Base-by-base conservation (phyloP, 1,140 invertebrate species). In the Goniozus legneri region DNA sequence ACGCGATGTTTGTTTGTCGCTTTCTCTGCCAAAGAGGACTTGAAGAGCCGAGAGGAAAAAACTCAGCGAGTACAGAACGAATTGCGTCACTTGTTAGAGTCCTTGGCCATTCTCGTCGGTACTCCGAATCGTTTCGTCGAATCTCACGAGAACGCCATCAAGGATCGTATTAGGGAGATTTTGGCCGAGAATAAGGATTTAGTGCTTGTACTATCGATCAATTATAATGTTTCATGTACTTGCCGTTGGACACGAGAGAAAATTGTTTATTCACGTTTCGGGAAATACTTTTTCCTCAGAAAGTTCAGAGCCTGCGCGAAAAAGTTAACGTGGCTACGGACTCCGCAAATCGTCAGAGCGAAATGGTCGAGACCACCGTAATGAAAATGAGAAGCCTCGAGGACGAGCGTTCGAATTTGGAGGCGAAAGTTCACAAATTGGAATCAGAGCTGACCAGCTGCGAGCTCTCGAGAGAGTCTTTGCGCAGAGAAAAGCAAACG, bases 111-210 rank as follows among this genome's bases (percentile, higher is more conserved):
- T 36, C 71, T 85, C 10, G 57, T 88, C 2, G 85, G 84, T 56
- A 78, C 83, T 4, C 84, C 85, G 2, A 79, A 80, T 30, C 70
- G 83, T 56, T 87, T 85, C 58, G 81, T 88, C 2, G 88, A 91
- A 58, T 82, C 86, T 2, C 80, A 85, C 33, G 87, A 90, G 63
- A 81, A 77, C 16, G 75, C 84, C 10, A 87, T 91, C 38, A 88
- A 88, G 65, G 87, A 90, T 35, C 77, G 87, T 49, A 81, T 90
- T 38, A 72, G 86, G 15, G 87, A 91, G 66, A 78, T 88, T 13
- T 64, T 89, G 2, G 80, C 77, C 44, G 87, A 90, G 30, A 85
- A 85, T 58, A 88, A 89, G 61, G 84, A 88, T 49, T 84, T 85
- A 73, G 71, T 79, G 57, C 75, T 82, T 64, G 88, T 90, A 79